Conservation (phyloP, 1,140 invertebrate genomes). For the Melipona quadrifasciata region DNA sequence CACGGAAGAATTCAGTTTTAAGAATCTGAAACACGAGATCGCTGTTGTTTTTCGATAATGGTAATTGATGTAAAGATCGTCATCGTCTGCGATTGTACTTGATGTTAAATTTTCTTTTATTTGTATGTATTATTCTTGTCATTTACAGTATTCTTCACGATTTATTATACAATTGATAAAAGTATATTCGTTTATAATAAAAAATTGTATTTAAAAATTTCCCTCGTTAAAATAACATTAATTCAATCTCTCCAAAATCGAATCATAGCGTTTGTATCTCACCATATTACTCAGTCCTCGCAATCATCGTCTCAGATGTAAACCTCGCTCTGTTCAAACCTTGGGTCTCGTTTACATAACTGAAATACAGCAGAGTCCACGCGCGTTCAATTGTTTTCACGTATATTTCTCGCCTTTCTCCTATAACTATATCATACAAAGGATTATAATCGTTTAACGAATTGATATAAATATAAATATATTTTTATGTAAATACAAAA, state of each 20-base stretch:
- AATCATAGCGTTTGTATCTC: background rate
- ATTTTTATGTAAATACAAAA: constrained; percentile 3
- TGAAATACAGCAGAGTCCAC: background rate
- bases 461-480: constrained; percentile 1
- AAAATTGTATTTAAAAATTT: constrained; percentile 4
- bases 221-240: background rate
- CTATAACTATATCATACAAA: background rate
- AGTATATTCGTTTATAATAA: background rate
- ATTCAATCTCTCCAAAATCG: background rate
- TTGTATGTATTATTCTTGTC: background rate
- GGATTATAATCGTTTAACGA: background rate
- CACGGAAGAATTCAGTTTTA: too few relatives aligned
- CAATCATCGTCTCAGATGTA: background rate
- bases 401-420: background rate
- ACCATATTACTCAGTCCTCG: background rate
- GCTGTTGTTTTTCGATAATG: too few relatives aligned
- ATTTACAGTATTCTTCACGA: background rate
- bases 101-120: background rate
- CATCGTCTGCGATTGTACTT: background rate
- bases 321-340: background rate
- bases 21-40: too few relatives aligned
- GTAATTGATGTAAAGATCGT: too few relatives aligned
- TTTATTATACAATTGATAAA: background rate
- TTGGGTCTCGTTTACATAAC: background rate
- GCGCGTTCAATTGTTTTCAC: background rate